Evolutionary conservation across 2,888 invertebrate species (phyloP), one percentile per base, ranked within the genome.

Genomic region (Hofmannophila pseudospretella): DNA sequence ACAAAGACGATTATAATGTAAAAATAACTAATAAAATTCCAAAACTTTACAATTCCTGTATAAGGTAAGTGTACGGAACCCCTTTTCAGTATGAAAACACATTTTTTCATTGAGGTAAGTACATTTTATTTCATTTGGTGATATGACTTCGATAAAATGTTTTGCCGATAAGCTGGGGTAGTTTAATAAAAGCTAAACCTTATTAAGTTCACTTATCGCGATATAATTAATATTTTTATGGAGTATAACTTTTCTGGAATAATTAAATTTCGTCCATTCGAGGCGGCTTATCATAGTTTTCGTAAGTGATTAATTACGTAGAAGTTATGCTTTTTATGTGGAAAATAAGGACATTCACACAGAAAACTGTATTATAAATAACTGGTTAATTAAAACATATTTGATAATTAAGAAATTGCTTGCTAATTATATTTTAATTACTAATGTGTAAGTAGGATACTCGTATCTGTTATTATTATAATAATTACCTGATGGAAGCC

Each of bases 401-500:
- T n/a, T n/a, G n/a, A n/a, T n/a, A n/a, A n/a, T n/a, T n/a, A n/a
- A n/a, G n/a, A n/a, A n/a, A n/a, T n/a, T n/a, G n/a, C n/a, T n/a
- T n/a, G n/a, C n/a, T n/a, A n/a, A n/a, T n/a, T n/a, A n/a, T n/a
- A n/a, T n/a, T n/a, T n/a, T n/a, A n/a, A n/a, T n/a, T n/a, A n/a
- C n/a, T n/a, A n/a, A n/a, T n/a, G n/a, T n/a, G n/a, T n/a, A n/a
- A n/a, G n/a, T n/a, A n/a, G n/a, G n/a, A n/a, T n/a, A n/a, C n/a
- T n/a, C n/a, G n/a, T n/a, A n/a, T n/a, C n/a, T n/a, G n/a, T n/a
- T n/a, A n/a, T n/a, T n/a, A n/a, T n/a, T n/a, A n/a, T n/a, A 7
- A 8, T 20, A 75, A 88, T 88, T 89, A 99, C 99, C 94, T 99
- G 99, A 90, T 99, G 99, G 90, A 99, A 99, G 81, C 99, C 99